Conservation (phyloP, 1,140 invertebrate genomes). For the Coenobita brevimanus region DNA sequence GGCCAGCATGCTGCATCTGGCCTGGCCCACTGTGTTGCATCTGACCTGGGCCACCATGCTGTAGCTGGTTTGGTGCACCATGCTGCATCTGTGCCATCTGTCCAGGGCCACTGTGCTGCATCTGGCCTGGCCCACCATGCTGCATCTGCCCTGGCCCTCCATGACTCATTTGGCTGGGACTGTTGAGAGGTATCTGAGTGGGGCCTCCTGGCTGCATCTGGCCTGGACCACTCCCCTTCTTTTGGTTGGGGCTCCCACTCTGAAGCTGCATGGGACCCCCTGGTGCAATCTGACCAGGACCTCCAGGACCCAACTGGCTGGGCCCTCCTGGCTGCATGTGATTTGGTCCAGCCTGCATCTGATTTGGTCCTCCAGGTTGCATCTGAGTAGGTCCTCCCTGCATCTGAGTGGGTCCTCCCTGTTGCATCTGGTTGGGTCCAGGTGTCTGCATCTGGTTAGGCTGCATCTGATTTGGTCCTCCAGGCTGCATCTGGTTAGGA, state of each 20-base stretch:
- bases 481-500: constrained; percentile 33
- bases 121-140: background rate
- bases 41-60: constrained; percentile 1
- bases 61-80: constrained; percentile 12
- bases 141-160: background rate
- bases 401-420: constrained; percentile 30
- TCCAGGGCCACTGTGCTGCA: background rate
- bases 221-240: background rate
- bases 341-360: constrained; percentile 16
- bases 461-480: constrained; percentile 9
- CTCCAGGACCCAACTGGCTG: constrained; percentile 18
- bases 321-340: constrained; percentile 12
- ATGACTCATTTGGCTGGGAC: background rate
- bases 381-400: constrained; percentile 44
- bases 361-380: constrained; percentile 33
- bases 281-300: constrained; percentile 33
- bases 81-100: constrained; percentile 15
- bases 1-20: constrained; percentile 20
- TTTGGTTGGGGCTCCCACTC: background rate
- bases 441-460: constrained; percentile 9
- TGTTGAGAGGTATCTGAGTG: background rate
- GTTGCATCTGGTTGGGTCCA: constrained; percentile 27
- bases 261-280: constrained; percentile 3
- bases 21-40: background rate
- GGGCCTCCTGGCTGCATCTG: background rate